A percentile compares a stretch with the other conserved stretches of the same genome.
Conservation (phyloP, 2,797 vertebrate species). For the Rhynchonycteris naso region DNA sequence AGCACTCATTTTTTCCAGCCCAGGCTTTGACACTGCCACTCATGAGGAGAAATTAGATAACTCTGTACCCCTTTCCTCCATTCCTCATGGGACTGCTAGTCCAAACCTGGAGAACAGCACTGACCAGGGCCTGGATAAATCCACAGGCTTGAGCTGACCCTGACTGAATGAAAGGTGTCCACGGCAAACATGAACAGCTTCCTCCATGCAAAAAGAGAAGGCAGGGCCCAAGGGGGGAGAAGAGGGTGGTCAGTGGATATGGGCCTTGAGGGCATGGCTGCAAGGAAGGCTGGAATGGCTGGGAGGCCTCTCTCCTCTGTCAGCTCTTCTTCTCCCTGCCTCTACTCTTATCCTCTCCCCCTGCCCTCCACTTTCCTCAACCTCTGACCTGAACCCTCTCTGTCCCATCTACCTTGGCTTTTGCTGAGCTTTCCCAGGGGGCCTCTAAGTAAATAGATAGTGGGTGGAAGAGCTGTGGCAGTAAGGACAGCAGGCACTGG, state of each 20-base stretch:
- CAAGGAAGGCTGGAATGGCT: neutral
- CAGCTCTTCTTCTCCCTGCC: neutral
- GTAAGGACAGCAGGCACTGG: neutral
- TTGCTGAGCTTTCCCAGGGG: neutral
- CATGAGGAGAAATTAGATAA: neutral
- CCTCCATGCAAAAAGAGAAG: neutral
- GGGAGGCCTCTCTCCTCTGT: neutral
- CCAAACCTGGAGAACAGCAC: neutral
- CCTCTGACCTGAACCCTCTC: neutral
- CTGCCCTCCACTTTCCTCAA: neutral
- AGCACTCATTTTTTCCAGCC: neutral
- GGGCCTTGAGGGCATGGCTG: neutral
- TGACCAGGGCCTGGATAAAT: neutral
- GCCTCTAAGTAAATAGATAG: neutral
- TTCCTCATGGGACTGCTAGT: neutral
- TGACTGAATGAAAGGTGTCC: neutral
- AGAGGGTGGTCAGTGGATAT: neutral
- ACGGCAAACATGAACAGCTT: neutral
- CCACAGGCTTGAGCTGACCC: neutral
- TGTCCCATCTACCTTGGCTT: neutral
- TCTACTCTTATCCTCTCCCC: too few species aligned
- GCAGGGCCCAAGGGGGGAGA: neutral
- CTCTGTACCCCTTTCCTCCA: neutral
- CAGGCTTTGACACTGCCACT: neutral
- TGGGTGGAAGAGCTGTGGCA: neutral